A percentile compares a stretch with the other conserved stretches of the same genome.
phyloP scores from a whole-genome alignment of 2,113 vertebrate genomes.

The Saguinus imperator region DNA sequence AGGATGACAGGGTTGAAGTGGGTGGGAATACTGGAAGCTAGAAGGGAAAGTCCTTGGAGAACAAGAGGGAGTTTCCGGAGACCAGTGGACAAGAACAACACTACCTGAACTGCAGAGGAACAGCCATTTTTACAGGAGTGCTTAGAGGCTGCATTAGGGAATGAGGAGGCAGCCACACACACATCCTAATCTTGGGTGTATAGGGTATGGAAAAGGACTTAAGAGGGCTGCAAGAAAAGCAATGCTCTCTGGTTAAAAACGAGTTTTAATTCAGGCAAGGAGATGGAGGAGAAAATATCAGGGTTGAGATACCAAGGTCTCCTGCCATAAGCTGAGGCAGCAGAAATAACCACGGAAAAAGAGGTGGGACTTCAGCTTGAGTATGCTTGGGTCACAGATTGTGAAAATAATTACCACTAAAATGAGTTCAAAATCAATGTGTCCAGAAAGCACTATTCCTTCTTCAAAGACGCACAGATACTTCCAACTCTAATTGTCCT shows the following conservation, averaged over 20 bases:
- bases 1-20: neutral
- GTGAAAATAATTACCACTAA: neutral
- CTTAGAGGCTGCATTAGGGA: neutral
- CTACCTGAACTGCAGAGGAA: neutral
- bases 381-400: neutral
- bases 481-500: neutral
- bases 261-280: neutral
- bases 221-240: neutral
- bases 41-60: neutral
- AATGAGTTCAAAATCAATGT: neutral
- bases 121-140: neutral
- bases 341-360: neutral
- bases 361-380: neutral
- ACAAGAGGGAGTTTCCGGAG: neutral
- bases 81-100: neutral
- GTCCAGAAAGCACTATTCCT: neutral
- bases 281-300: neutral
- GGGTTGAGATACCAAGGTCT: neutral
- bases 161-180: neutral
- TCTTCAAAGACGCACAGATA: neutral
- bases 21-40: neutral
- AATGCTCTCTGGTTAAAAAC: neutral
- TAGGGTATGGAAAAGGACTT: neutral
- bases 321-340: neutral
- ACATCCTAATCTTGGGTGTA: neutral